Conservation (phyloP, 2,113 vertebrate species). For the Phyllostomus discolor region DNA sequence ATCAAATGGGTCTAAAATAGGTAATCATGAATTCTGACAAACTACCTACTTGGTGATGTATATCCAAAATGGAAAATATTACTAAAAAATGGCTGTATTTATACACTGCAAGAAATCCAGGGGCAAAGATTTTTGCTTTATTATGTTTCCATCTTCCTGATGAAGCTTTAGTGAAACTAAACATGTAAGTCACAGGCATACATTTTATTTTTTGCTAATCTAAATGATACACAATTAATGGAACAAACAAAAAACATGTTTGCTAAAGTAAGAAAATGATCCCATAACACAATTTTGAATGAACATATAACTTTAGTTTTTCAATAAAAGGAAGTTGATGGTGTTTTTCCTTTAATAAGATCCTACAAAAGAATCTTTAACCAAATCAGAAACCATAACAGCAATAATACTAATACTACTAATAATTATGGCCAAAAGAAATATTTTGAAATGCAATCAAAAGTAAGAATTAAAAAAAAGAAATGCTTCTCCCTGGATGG, state of each 20-base stretch:
- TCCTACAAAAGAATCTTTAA: background rate
- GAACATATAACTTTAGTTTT: conserved; percentile 19
- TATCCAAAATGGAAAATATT: conserved; percentile 31
- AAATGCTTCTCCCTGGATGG: too few relatives aligned
- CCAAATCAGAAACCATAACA: background rate
- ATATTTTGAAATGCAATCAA: conserved; percentile 47
- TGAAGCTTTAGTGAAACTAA: background rate
- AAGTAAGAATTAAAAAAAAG: background rate
- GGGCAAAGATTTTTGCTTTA: background rate
- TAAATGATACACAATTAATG: background rate
- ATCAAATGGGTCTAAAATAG: background rate
- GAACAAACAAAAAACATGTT: conserved; percentile 3
- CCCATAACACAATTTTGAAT: background rate
- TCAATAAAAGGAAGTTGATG: background rate
- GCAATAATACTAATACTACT: too few relatives aligned
- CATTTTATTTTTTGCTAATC: background rate
- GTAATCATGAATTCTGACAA: background rate
- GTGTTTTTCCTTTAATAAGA: background rate
- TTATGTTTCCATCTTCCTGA: background rate
- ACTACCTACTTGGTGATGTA: background rate
- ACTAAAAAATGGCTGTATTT: background rate
- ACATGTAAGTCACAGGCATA: background rate
- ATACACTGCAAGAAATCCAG: background rate
- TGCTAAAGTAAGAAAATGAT: background rate
- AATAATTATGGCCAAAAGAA: background rate